Percentiles rank a stretch among this genome's conserved stretches.
phyloP scores from a whole-genome alignment of 2,888 invertebrate species.

The Loripinus fragilis region DNA sequence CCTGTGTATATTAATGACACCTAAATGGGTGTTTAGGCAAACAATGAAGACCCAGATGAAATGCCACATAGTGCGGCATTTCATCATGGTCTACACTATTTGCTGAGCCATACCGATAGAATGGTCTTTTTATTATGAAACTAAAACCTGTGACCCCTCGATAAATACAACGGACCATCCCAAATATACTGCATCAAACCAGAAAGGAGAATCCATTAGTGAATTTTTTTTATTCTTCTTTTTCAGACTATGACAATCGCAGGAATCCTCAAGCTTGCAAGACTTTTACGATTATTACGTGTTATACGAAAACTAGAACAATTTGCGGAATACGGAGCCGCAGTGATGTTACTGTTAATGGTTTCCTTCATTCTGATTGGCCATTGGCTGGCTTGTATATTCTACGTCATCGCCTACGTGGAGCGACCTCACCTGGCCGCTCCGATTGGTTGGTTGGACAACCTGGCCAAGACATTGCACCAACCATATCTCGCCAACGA shows the following conservation, averaged over 20 bases:
- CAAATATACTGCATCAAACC: too few species aligned
- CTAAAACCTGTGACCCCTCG: too few species aligned
- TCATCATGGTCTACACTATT: too few species aligned
- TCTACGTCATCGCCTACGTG: conserved; percentile 83
- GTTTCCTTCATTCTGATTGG: conserved; percentile 82
- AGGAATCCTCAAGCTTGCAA: conserved; percentile 82
- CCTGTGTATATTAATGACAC: too few species aligned
- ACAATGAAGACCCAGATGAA: too few species aligned
- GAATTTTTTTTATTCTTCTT: too few species aligned
- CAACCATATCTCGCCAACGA: conserved; percentile 80
- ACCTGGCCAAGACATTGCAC: conserved; percentile 77
- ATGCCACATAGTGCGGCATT: too few species aligned
- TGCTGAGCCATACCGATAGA: too few species aligned
- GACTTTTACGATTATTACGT: conserved; percentile 81
- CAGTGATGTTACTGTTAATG: conserved; percentile 82
- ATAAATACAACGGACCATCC: too few species aligned
- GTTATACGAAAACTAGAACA: conserved; percentile 83
- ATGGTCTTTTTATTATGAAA: too few species aligned
- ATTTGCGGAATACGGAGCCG: conserved; percentile 83
- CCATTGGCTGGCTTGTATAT: conserved; percentile 84
- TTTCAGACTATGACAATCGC: conserved; percentile 83
- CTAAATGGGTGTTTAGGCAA: too few species aligned
- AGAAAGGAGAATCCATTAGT: too few species aligned
- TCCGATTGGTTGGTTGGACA: conserved; percentile 78
- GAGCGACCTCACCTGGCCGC: conserved; percentile 78